Percentiles rank a stretch among this genome's conserved stretches.
phyloP scores from a whole-genome alignment of 1,140 invertebrate species.

The Mya arenaria region DNA sequence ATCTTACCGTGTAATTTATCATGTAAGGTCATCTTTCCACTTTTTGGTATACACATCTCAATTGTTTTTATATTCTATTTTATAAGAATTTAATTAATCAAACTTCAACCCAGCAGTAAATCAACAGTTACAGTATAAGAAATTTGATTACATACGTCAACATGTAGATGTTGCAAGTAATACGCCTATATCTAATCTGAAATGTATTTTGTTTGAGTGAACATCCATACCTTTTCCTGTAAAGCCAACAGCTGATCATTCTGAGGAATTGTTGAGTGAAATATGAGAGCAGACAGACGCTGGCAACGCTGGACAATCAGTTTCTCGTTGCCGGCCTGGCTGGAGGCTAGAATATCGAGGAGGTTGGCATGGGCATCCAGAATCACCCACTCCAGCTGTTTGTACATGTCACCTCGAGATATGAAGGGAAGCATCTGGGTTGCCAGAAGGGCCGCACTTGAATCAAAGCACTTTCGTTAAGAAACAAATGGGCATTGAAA shows the following conservation, averaged over 20 bases:
- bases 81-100: too few species aligned
- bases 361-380: conserved; percentile 76
- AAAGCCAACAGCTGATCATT: conserved; percentile 74
- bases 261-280: conserved; percentile 74
- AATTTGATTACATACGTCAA: too few species aligned
- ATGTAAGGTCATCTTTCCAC: too few species aligned
- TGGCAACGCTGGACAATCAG: conserved; percentile 76
- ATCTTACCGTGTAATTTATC: too few species aligned
- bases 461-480: too few species aligned
- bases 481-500: not conserved
- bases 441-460: conserved; percentile 75
- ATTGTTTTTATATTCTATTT: too few species aligned
- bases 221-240: conserved; percentile 75
- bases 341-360: conserved; percentile 66
- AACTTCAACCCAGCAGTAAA: too few species aligned
- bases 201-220: too few species aligned
- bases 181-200: too few species aligned
- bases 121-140: too few species aligned
- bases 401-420: conserved; percentile 75
- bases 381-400: conserved; percentile 79
- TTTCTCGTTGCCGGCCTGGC: conserved; percentile 61
- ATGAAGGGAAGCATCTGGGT: conserved; percentile 73
- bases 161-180: too few species aligned
- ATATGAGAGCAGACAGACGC: conserved; percentile 75
- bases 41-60: too few species aligned